Evolutionary conservation across 2,797 vertebrate species (phyloP), one percentile per base, ranked within the genome.

Genomic region (Chaunax sp.): DNA sequence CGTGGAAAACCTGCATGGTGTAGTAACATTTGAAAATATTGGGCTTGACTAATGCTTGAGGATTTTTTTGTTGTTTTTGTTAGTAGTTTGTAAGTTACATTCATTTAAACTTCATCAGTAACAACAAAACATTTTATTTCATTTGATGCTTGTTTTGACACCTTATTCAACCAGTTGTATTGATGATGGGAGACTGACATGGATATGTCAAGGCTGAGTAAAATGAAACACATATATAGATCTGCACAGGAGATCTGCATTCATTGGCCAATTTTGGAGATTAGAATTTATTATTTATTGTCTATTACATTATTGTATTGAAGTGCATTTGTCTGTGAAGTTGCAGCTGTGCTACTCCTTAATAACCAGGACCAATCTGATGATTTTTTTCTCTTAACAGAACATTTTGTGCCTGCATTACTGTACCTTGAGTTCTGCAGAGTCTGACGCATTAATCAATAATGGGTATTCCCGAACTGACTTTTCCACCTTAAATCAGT

Each of bases 1-100:
- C 33, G 33, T 76, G 57, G 20, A 56, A 64, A 43, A 54, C 20
- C 25, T 69, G 75, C 69, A 78, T 53, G 76, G 16, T 43, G 60
- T 49, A 40, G 35, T 64, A 1, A 30, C 28, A 9, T 60, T 62
- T 51, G 4, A 49, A 47, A 22, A 67, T 65, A 30, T 13, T 54
- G 26, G 40, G 40, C 40, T 8, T 43, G 40, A 43, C 6, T 18
- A 2, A 60, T 19, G 28, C 58, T 52, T 19, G 25, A 26, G 47
- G 6, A 37, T n/a, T 20, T 22, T 14, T 0, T 22, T 33, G 41
- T n/a, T 22, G 20, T 46, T 60, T 64, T 26, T 20, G 0, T 5
- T 59, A 8, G 5, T 41, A 1, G 28, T 9, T 30, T 53, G 68
- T 30, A 11, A 38, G 2, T 25, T 43, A 6, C 33, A 2, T 22